Evolutionary conservation across 2,888 invertebrate genomes (phyloP).

Genomic region (Apomyelois bistriatella): DNA sequence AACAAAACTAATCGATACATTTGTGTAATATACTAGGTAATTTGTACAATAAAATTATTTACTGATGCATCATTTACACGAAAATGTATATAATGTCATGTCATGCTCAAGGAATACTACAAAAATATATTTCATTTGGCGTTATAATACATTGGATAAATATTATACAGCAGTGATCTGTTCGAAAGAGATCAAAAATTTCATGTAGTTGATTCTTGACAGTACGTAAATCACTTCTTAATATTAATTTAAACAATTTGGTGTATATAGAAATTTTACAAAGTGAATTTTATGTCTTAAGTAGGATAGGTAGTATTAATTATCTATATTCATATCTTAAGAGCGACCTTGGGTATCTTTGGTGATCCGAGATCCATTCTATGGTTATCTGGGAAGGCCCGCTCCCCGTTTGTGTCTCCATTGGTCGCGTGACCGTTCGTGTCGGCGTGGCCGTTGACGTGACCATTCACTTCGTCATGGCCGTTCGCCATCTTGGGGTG

Average conservation of each 20-base stretch:
- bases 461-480: conserved; percentile 23
- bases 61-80: conserved; percentile 18
- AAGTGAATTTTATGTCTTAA: conserved; percentile 64
- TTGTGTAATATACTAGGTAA: conserved; percentile 34
- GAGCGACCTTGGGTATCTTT: conserved; percentile 73
- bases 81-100: conserved; percentile 32
- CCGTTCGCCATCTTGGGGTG: conserved; percentile 15
- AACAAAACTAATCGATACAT: conserved; percentile 44
- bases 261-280: conserved; percentile 53
- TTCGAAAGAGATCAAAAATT: conserved; percentile 17
- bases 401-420: conserved; percentile 33
- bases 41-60: conserved; percentile 27
- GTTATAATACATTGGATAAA: conserved; percentile 40
- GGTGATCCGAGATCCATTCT: conserved; percentile 64
- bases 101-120: conserved; percentile 61
- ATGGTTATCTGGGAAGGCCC: conserved; percentile 43
- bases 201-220: conserved; percentile 23
- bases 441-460: conserved; percentile 20
- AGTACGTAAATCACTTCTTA: conserved; percentile 31
- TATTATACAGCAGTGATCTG: conserved; percentile 22
- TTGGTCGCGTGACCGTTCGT: conserved; percentile 31
- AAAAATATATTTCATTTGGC: conserved; percentile 77
- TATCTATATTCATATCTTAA: conserved; percentile 57
- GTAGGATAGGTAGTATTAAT: conserved; percentile 37
- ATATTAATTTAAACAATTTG: conserved; percentile 41